phyloP scores from a whole-genome alignment of 2,113 vertebrate species.

The Sinocyclocheilus rhinocerous region DNA sequence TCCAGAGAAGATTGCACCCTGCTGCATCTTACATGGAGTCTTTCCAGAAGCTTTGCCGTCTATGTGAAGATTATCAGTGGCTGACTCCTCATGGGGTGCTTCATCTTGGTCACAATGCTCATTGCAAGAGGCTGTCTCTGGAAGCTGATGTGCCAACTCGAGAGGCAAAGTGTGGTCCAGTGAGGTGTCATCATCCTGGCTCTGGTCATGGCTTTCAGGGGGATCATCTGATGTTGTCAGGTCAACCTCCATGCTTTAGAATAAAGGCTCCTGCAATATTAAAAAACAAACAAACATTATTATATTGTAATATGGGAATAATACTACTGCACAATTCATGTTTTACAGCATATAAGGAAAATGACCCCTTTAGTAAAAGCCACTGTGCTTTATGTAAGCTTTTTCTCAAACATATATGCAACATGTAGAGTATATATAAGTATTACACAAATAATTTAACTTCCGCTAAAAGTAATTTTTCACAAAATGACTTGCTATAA shows the following conservation, averaged over 20 bases:
- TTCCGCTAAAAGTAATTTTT: too few relatives aligned
- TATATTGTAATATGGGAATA: not conserved
- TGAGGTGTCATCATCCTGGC: conserved; percentile 60
- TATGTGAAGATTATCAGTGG: conserved; percentile 59
- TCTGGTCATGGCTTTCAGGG: conserved; percentile 63
- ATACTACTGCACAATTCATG: not conserved
- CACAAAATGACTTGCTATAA: too few relatives aligned
- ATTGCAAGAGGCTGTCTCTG: conserved; percentile 53
- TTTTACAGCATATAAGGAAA: not conserved
- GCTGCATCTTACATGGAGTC: conserved; percentile 74
- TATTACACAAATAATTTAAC: too few relatives aligned
- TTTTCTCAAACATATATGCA: too few relatives aligned
- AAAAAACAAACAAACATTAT: not conserved
- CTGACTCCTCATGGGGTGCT: conserved; percentile 57
- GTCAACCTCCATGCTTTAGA: conserved; percentile 73
- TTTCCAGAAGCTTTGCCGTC: conserved; percentile 74
- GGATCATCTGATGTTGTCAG: conserved; percentile 63
- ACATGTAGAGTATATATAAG: too few relatives aligned
- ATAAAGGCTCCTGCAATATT: conserved; percentile 63
- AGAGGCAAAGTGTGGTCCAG: conserved; percentile 67
- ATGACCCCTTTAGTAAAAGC: not conserved
- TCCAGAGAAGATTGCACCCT: conserved; percentile 83
- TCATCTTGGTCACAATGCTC: conserved; percentile 62
- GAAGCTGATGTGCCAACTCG: conserved; percentile 61
- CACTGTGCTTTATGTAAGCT: not conserved